Evolutionary conservation across 2,797 vertebrate species (phyloP), one percentile per base, ranked within the genome.

Genomic region (Caiman crocodilus): DNA sequence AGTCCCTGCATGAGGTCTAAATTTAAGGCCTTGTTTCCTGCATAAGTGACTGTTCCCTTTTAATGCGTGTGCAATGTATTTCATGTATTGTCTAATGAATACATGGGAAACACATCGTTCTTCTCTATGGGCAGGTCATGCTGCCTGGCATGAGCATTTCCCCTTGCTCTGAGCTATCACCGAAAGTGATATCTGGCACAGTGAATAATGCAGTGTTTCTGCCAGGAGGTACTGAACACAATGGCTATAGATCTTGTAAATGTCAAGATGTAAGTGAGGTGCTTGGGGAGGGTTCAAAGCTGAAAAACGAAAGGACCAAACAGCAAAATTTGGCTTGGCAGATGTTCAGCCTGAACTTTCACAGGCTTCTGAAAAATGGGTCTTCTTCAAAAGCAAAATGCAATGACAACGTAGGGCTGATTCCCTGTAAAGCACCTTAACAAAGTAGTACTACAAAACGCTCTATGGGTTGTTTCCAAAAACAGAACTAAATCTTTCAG

Each of bases 301-400:
- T 1, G 0, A 63, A 92, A 93, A 94, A 92, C 94, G 94, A 95
- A 95, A 84, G 78, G 87, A 12, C 78, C 79, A 84, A 89, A 76
- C 86, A 50, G 73, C n/a, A 73, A 75, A 89, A 90, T 84, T 86
- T 89, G 89, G 86, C 86, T 91, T 75, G 1, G 3, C 28, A 85
- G 85, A 87, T 92, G 80, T 92, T 94, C 26, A 14, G 74, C 42
- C 63, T 61, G 85, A 93, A 90, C 91, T 94, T 94, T 92, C 88
- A 90, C 60, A 83, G 94, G 89, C 94, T 89, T 94, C 76, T 89
- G 91, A 96, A 91, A 89, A 92, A 90, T 59, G 84, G 12, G 13
- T 79, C 71, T 86, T 96, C 94, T 89, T 94, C 90, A 91, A 93
- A 92, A 95, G 92, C 91, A 93, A 94, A 94, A 82, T 86, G 83